These are phyloP conservation scores for Pocillopora meandrina DNA, from an alignment of 92 coral and sea anemone genomes.

Conservation along the genomic window DNA sequence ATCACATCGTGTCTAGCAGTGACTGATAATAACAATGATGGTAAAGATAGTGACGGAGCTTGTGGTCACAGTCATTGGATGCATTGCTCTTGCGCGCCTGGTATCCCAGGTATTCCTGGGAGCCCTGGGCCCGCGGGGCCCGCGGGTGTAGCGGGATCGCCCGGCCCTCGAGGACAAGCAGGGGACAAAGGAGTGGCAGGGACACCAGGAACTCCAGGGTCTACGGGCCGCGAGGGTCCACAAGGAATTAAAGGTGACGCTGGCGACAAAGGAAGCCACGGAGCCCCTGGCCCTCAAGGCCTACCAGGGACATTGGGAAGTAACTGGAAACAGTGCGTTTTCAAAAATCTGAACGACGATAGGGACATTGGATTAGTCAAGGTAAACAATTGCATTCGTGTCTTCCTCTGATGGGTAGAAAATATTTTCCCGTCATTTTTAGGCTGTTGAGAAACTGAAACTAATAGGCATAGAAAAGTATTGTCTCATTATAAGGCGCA, in stretches of 20 bases:
- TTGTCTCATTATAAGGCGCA: too few relatives aligned
- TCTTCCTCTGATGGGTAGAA: neutral
- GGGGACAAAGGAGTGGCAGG: neutral
- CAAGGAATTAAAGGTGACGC: slow-evolving; percentile 3
- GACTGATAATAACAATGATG: neutral
- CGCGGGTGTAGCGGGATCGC: neutral
- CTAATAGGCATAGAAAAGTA: too few relatives aligned
- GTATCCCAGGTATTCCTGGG: slow-evolving; percentile 21
- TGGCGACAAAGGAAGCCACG: neutral
- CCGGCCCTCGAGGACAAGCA: slow-evolving; percentile 3
- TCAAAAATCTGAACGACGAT: neutral
- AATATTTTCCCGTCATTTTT: too few relatives aligned
- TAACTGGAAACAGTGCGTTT: slow-evolving; percentile 14
- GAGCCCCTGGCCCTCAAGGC: neutral
- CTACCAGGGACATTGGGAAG: neutral
- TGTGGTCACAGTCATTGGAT: neutral
- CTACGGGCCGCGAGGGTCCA: neutral
- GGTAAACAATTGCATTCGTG: neutral
- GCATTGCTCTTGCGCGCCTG: neutral
- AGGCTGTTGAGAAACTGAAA: too few relatives aligned
- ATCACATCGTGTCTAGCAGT: neutral
- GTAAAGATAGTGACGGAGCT: neutral
- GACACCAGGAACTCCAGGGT: neutral
- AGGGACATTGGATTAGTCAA: slow-evolving; percentile 9
- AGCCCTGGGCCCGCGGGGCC: slow-evolving; percentile 14